Evolutionary conservation across 2,888 invertebrate genomes (phyloP).

Genomic region (Aspidiotus destructor): DNA sequence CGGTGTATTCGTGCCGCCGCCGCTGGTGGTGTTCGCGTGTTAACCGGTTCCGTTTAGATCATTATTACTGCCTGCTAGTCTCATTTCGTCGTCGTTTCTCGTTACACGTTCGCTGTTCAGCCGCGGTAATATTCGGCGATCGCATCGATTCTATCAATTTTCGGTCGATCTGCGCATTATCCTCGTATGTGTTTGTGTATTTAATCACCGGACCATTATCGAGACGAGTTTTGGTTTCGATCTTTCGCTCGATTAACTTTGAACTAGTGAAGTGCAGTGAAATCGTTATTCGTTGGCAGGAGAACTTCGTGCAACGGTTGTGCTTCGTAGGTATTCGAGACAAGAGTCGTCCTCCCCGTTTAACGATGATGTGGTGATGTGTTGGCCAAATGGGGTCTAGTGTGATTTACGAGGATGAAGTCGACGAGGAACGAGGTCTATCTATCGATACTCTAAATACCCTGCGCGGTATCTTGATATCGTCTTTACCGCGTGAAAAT

Average conservation of each 20-base stretch:
- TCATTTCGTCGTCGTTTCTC: too few species aligned
- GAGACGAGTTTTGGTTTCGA: background rate
- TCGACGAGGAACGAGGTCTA: slow-evolving; percentile 34
- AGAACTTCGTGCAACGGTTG: too few species aligned
- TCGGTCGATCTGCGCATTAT: slow-evolving; percentile 7
- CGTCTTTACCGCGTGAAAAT: slow-evolving; percentile 50
- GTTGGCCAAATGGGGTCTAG: slow-evolving; percentile 15
- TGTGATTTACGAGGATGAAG: slow-evolving; percentile 33
- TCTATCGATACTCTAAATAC: slow-evolving; percentile 45
- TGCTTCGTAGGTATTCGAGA: too few species aligned
- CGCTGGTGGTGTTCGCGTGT: slow-evolving; percentile 8
- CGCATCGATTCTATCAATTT: background rate
- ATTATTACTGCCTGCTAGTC: slow-evolving; percentile 17
- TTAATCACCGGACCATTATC: background rate
- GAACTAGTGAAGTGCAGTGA: background rate
- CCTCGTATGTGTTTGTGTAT: background rate
- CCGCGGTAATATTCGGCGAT: too few species aligned
- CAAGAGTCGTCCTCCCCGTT: background rate
- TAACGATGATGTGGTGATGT: too few species aligned
- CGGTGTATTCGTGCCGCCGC: too few species aligned
- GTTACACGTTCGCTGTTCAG: too few species aligned
- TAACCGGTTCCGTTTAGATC: slow-evolving; percentile 18
- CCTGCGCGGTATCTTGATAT: slow-evolving; percentile 49
- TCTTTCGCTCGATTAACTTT: background rate
- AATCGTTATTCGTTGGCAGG: background rate